A percentile compares a stretch with the other conserved stretches of the same genome.
Conservation (phyloP, 2,113 vertebrate species). For the Vulpes ferrilata region DNA sequence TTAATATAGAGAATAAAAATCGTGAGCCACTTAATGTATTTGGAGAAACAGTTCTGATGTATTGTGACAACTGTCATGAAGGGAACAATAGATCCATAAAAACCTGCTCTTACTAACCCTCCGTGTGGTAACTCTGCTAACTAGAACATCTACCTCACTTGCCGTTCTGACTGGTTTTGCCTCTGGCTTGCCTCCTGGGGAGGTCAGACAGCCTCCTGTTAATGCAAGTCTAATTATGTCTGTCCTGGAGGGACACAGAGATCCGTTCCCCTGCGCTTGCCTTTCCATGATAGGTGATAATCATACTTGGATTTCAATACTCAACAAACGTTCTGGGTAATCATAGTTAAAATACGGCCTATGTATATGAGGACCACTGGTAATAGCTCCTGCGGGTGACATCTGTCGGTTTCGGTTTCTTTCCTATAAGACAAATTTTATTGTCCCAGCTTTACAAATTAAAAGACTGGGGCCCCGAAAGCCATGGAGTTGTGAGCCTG, state of each 20-base stretch:
- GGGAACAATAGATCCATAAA: background rate
- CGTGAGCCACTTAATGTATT: background rate
- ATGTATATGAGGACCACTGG: background rate
- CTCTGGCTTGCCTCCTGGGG: slow-evolving; percentile 30
- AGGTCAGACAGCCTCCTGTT: slow-evolving; percentile 43
- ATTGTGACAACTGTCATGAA: slow-evolving; percentile 43
- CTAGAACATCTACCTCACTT: background rate
- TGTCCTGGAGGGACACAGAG: background rate
- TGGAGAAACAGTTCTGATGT: slow-evolving; percentile 5
- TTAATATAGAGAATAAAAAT: slow-evolving; percentile 34
- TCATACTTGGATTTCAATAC: background rate
- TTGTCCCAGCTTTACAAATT: background rate
- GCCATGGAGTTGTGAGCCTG: background rate
- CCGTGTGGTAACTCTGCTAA: background rate
- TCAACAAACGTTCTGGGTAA: background rate
- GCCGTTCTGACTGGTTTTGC: slow-evolving; percentile 26
- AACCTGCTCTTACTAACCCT: background rate
- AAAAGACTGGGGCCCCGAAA: background rate
- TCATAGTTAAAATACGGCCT: background rate
- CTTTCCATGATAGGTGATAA: background rate
- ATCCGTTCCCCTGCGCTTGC: background rate
- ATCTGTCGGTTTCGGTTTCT: background rate
- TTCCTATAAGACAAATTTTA: background rate
- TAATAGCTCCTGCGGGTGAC: background rate
- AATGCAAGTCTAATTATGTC: slow-evolving; percentile 18